Evolutionary conservation across 2,113 vertebrate species (phyloP).

Genomic region (Megaceryle torquata): DNA sequence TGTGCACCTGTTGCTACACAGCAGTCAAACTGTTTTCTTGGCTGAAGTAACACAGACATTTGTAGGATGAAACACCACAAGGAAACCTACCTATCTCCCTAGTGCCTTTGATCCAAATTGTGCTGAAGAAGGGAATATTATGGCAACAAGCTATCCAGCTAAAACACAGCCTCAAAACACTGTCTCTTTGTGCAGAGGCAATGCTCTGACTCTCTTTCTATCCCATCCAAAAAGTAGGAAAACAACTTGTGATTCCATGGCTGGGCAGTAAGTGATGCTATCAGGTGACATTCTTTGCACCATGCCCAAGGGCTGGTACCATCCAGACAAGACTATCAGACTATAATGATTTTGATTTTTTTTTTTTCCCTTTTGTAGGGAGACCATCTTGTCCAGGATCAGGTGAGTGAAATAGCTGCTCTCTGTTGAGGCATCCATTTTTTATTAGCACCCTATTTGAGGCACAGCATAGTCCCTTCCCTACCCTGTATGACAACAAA

Average conservation of each 20-base stretch:
- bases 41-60: not conserved
- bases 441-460: not conserved
- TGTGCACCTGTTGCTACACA: not conserved
- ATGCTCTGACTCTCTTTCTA: not conserved
- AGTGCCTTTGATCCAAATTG: not conserved
- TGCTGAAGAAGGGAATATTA: not conserved
- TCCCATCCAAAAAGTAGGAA: not conserved
- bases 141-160: not conserved
- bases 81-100: not conserved
- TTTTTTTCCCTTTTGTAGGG: not conserved
- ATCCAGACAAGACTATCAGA: not conserved
- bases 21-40: not conserved
- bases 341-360: not conserved
- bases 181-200: not conserved
- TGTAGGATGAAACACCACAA: not conserved
- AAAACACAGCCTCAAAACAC: not conserved
- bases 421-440: not conserved
- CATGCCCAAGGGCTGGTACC: not conserved
- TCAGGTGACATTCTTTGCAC: not conserved
- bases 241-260: not conserved
- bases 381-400: not conserved
- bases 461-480: not conserved
- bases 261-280: not conserved
- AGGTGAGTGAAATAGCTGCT: slow-evolving; percentile 23
- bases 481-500: not conserved